Base-by-base conservation (phyloP, 2,113 vertebrate genomes). In the Carlito syrichta region DNA sequence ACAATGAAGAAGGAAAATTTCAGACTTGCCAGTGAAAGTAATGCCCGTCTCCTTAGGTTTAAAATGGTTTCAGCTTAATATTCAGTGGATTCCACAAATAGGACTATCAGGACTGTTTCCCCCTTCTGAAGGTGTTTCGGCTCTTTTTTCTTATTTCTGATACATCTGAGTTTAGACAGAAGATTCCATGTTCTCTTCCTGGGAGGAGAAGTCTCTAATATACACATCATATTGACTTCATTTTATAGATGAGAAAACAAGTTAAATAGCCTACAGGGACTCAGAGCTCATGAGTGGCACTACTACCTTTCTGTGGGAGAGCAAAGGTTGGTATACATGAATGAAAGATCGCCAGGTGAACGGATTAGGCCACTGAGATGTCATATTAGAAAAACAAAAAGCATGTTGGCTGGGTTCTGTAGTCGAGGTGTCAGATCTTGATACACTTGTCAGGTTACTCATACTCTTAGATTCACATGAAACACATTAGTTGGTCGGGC, bases 211-310 rank as follows among this genome's bases (percentile, higher is more conserved):
- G 4, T 40, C 27, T 74, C 68, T 90, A 27, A 52, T 68, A 7
- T 19, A 22, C 0, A 1, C 14, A 14, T 13, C 4, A 12, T n/a
- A n/a, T 5, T 2, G 40, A 69, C 73, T 50, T 68, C 7, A 35
- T 82, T 86, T 79, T 78, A 45, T 17, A 62, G 84, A 73, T 68
- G n/a, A 92, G 76, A 83, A 93, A 83, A 62, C 25, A 83, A 10
- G 30, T 81, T 82, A 63, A 52, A 25, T n/a, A 74, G 14, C 60
- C 52, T 89, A 40, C 35, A 52, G 58, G 19, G 23, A 12, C 60
- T 48, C 56, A 1, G 1, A 20, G 69, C 56, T 69, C 43, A 38
- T 52, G 40, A 87, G 56, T 25, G 38, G 19, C 14, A 73, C 54
- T 83, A 58, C 9, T 23, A 63, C 1, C 25, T 77, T 68, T 62